These are phyloP conservation scores for Epistrophe grossulariae DNA, from an alignment of 2,888 invertebrate species.

Conservation along the genomic window DNA sequence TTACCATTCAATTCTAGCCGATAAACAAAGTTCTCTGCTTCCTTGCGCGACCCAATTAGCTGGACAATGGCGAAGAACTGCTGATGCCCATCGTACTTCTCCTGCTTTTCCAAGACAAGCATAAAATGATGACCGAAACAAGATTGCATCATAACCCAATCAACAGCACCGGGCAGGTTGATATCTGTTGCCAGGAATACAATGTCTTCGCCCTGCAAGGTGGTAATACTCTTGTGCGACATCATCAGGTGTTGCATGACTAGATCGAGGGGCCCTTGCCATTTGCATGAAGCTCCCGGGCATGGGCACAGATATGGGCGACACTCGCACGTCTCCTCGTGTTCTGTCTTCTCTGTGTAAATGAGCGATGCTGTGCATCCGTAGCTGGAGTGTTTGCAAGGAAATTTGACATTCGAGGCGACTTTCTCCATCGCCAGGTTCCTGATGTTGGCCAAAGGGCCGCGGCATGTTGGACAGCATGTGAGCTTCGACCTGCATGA, in stretches of 20 bases:
- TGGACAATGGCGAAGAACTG: conserved; percentile 99
- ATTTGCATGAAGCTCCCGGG: conserved; percentile 99
- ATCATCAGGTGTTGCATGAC: conserved; percentile 99
- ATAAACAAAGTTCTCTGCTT: conserved; percentile 99
- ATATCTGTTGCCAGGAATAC: conserved; percentile 99
- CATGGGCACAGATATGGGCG: conserved; percentile 99
- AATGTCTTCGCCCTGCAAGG: conserved; percentile 99
- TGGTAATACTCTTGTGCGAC: conserved; percentile 99
- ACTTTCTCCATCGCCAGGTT: conserved; percentile 99
- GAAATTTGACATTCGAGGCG: conserved; percentile 98
- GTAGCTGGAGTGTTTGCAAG: conserved; percentile 98
- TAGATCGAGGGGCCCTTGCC: conserved; percentile 98
- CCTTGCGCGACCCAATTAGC: conserved; percentile 98
- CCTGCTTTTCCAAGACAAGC: conserved; percentile 99
- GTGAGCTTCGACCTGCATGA: conserved; percentile 98
- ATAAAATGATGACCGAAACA: conserved; percentile 99
- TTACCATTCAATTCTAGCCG: conserved; percentile 98
- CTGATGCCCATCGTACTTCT: conserved; percentile 98
- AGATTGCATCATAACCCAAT: conserved; percentile 99
- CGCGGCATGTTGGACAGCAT: conserved; percentile 99
- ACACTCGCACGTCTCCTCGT: conserved; percentile 99
- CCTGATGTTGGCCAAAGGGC: conserved; percentile 97
- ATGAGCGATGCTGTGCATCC: conserved; percentile 96
- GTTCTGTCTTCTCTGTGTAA: conserved; percentile 99
- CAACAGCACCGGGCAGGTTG: conserved; percentile 99